A percentile compares a stretch with the other conserved stretches of the same genome.
Evolutionary conservation across 2,113 vertebrate genomes (phyloP).

Genomic region (Hippolais icterina): DNA sequence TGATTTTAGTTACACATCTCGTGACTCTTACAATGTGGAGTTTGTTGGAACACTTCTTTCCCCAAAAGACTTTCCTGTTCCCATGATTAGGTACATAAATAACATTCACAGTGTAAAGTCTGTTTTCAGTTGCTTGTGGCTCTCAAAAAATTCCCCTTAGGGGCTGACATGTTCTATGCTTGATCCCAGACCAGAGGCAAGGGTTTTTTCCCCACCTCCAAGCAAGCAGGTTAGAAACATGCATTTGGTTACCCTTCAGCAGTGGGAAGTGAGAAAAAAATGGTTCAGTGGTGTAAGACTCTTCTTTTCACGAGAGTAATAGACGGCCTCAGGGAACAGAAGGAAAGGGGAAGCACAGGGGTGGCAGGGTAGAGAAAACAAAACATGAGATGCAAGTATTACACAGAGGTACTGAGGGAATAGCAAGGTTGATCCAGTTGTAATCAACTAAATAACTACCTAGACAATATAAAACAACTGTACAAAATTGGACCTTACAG

Average conservation of each 20-base stretch:
- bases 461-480: neutral
- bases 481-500: neutral
- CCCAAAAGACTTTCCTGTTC: neutral
- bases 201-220: neutral
- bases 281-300: neutral
- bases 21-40: neutral
- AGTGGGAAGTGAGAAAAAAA: conserved; percentile 39
- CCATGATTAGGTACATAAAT: neutral
- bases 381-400: neutral
- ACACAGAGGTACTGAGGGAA: neutral
- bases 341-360: neutral
- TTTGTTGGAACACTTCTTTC: neutral
- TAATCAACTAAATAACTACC: neutral
- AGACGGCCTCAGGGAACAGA: neutral
- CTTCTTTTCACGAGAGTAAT: neutral
- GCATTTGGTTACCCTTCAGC: neutral
- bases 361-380: neutral
- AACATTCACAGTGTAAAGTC: neutral
- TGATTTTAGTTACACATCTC: neutral
- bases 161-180: neutral
- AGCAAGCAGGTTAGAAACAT: neutral
- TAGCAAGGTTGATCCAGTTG: neutral
- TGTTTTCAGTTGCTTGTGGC: neutral
- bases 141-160: neutral
- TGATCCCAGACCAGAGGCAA: neutral